Evolutionary conservation across 2,113 vertebrate species (phyloP).

Genomic region (Nicator chloris): DNA sequence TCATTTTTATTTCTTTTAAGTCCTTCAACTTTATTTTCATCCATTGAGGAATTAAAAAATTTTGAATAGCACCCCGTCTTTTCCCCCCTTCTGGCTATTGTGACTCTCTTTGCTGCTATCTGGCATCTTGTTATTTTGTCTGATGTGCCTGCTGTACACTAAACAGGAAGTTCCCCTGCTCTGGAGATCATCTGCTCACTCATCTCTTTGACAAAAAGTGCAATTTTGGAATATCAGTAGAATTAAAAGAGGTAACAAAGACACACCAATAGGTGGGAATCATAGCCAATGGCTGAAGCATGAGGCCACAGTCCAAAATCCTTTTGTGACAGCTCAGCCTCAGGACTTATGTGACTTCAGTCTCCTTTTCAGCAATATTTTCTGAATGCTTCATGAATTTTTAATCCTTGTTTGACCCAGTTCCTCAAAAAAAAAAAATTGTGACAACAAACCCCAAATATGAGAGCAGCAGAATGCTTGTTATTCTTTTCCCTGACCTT

Average conservation of each 20-base stretch:
- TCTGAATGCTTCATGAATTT: not conserved
- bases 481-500: not conserved
- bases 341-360: not conserved
- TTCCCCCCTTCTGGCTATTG: not conserved
- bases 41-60: not conserved
- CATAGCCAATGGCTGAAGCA: not conserved
- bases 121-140: not conserved
- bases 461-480: not conserved
- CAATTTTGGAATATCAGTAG: not conserved
- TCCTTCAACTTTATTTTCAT: not conserved
- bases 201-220: not conserved
- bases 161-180: not conserved
- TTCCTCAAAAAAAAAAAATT: not conserved
- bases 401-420: not conserved
- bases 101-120: not conserved
- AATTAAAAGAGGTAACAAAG: not conserved
- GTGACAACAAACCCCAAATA: not conserved
- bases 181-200: not conserved
- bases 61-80: fast-evolving
- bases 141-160: not conserved
- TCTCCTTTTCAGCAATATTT: not conserved
- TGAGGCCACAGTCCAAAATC: not conserved
- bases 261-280: not conserved
- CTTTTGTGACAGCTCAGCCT: not conserved
- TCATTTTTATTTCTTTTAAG: not conserved